phyloP scores from a whole-genome alignment of 2,797 vertebrate species.

The Poeciliopsis gracilis region DNA sequence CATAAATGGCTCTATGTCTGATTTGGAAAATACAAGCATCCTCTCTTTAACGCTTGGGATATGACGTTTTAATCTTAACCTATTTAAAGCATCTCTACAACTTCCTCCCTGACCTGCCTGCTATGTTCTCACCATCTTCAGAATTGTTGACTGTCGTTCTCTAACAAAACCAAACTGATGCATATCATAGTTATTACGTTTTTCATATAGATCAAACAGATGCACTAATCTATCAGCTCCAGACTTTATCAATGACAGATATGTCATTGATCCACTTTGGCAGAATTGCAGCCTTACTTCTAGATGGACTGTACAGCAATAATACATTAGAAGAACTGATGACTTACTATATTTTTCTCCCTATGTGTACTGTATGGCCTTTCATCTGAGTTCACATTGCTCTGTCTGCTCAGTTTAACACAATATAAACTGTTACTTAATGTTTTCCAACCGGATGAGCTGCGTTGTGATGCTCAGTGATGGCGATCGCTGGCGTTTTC shows the following conservation, averaged over 20 bases:
- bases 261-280: neutral
- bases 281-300: neutral
- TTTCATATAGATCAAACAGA: neutral
- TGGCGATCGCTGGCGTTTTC: neutral
- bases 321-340: neutral
- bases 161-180: neutral
- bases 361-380: neutral
- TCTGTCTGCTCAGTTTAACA: neutral
- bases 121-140: neutral
- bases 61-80: neutral
- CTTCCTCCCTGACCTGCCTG: neutral
- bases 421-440: slow-evolving; percentile 10
- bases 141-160: neutral
- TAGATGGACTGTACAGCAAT: neutral
- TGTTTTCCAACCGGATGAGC: slow-evolving; percentile 3
- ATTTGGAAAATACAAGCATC: neutral
- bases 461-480: neutral
- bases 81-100: neutral
- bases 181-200: neutral
- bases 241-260: neutral
- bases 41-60: neutral
- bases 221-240: neutral
- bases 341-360: neutral
- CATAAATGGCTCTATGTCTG: neutral
- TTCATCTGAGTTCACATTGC: neutral